Base-by-base conservation (phyloP, 1,140 invertebrate species). In the Ericerus pela region DNA sequence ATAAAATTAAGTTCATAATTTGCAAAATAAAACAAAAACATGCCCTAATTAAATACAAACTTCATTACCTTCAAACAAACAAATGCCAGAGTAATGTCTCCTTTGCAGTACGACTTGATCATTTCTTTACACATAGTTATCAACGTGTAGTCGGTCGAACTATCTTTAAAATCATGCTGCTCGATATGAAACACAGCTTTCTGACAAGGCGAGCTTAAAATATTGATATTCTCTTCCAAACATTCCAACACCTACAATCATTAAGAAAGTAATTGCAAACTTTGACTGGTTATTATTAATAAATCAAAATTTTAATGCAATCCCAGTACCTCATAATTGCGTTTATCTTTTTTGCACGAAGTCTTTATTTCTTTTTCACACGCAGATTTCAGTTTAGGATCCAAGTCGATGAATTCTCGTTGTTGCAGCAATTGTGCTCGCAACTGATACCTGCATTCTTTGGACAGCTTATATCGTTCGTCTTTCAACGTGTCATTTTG, bases 391-490 rank as follows among this genome's bases (percentile, higher is more conserved):
- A 96, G 70, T 54, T 80, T 76, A 1, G 89, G 88, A 74, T 95
- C 88, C 55, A 91, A 78, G 55, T 82, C 75, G 51, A 90, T 82
- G 62, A 81, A 88, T 71, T 92, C 88, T 62, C 85, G 79, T 68
- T 89, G 84, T 64, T 92, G 86, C 62, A 94, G 84, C 18, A 96
- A 72, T 67, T 96, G 92, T 2, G 82, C 78, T 65, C 78, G 83
- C 41, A 97, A 69, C 68, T 96, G 90, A 64, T 88, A 84, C 27
- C 89, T 76, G 67, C 93, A 96, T 20, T 85, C 79, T 66, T 83
- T 87, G 8, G 82, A 78, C 61, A 97, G 81, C 61, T 80, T 76
- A 60, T 84, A 86, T 53, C 81, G 79, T 24, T 78, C 77, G 43
- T 84, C 81, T 20, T 73, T 72, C 26, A 96, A 76, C 29, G 91